Evolutionary conservation across 53 echinoderm and acorn worm species (phyloP).

Genomic region (Temnopleurus reevesii): DNA sequence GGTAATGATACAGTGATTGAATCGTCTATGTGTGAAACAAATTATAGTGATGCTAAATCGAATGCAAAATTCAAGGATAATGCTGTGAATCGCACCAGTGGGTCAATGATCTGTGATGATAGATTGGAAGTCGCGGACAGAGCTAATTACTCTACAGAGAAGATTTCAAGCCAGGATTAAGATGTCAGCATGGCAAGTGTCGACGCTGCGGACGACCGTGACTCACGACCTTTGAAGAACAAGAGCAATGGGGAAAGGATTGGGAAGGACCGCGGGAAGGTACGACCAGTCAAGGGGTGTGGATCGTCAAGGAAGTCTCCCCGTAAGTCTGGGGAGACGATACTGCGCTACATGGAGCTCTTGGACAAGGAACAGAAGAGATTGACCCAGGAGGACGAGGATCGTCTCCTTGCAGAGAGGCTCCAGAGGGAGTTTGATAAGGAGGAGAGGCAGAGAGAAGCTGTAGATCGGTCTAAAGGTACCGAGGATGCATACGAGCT

Average conservation of each 20-base stretch:
- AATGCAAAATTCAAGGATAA: background rate
- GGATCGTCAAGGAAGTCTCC: background rate
- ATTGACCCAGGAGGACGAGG: slow-evolving; percentile 83
- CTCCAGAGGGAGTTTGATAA: slow-evolving; percentile 84
- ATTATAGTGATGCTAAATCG: background rate
- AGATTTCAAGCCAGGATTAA: slow-evolving; percentile 25
- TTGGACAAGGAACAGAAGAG: slow-evolving; percentile 75
- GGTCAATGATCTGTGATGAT: background rate
- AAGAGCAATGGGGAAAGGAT: background rate
- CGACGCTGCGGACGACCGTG: background rate
- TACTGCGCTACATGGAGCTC: slow-evolving; percentile 86
- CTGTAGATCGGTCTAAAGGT: slow-evolving; percentile 75
- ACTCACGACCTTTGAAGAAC: background rate
- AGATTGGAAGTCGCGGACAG: background rate
- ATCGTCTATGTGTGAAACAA: background rate
- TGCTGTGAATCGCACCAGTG: background rate
- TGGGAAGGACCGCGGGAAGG: slow-evolving; percentile 2
- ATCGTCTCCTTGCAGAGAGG: slow-evolving; percentile 75
- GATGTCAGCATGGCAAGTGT: slow-evolving; percentile 50
- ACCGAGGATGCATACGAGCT: slow-evolving; percentile 82
- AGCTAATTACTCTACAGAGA: no score
- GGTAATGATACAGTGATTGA: slow-evolving; percentile 15
- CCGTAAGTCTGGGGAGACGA: slow-evolving; percentile 69
- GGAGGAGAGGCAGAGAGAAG: slow-evolving; percentile 56
- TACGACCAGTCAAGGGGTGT: background rate